Percentiles rank a stretch among this genome's conserved stretches.
phyloP scores from a whole-genome alignment of 2,113 vertebrate species.

The Platysternon megacephalum region DNA sequence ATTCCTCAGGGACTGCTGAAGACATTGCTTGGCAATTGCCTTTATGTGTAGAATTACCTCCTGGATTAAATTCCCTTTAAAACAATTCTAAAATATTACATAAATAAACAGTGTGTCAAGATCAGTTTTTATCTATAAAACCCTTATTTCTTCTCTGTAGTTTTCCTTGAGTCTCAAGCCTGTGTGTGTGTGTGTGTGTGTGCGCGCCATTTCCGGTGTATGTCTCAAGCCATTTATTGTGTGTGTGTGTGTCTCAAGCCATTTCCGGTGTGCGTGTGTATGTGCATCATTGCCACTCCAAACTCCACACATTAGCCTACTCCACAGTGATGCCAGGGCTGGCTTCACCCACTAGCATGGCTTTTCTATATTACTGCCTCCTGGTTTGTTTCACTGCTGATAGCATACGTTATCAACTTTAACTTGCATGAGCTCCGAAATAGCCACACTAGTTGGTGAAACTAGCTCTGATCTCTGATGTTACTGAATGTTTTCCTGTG shows the following conservation, averaged over 20 bases:
- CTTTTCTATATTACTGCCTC: neutral
- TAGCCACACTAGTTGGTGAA: neutral
- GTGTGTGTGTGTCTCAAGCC: no score
- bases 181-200: neutral
- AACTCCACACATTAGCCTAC: neutral
- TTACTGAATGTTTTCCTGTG: neutral
- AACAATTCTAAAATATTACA: neutral
- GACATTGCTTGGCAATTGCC: neutral
- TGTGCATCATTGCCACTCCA: neutral
- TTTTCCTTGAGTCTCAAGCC: neutral
- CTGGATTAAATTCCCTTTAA: neutral
- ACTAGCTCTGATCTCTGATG: neutral
- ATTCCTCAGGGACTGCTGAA: neutral
- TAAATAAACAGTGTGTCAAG: neutral
- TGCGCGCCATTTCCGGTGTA: no score
- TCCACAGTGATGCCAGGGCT: accelerated
- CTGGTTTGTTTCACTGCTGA: neutral
- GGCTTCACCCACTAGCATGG: neutral
- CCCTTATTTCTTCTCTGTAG: neutral
- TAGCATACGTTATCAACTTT: neutral
- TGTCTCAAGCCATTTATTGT: no score
- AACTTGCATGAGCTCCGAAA: neutral
- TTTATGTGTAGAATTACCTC: constrained; percentile 7
- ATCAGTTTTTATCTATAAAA: neutral
- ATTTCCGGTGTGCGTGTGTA: neutral